Evolutionary conservation across 1,140 invertebrate genomes (phyloP), one percentile per base, ranked within the genome.

Genomic region (Sminthurinus signatus): DNA sequence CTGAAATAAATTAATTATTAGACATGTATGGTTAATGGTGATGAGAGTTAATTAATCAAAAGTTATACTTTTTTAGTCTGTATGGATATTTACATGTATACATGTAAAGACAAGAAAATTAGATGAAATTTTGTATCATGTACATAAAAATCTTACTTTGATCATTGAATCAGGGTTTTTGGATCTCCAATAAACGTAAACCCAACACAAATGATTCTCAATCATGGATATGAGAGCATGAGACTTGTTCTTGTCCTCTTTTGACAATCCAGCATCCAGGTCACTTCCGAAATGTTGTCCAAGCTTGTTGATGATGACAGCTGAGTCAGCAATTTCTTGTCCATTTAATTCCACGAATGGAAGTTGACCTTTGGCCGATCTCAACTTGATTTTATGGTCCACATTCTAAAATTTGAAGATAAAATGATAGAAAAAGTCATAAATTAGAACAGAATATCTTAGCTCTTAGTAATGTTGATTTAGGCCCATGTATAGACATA

Each of bases 211-310:
- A 77, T 95, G 91, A 75, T 94, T 93, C 78, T 96, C 91, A 71
- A 94, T 85, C 91, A 96, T 94, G 27, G 88, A 90, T 74, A 92
- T 90, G 80, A 91, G 92, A n/a, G 91, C 91, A 77, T 95, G 89
- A 10, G 89, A 85, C 12, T 93, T 82, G 72, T 87, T 89, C 65
- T 87, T 86, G 75, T 96, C 91, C 73, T 93, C 90, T 56, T 84
- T 77, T 52, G 85, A 89, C 21, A 96, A 79, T 42, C 81, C 80
- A 1, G 80, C 83, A 76, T 95, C 91, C 68, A 93, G 78, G 76
- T 94, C 88, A 75, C 90, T 88, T 67, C 83, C 84, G 75, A 88
- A 92, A 72, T 86, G 87, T 73, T 87, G 82, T 25, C 86, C 84
- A 25, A 95, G 78, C 68, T 94, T 89, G 69, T 88, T 87, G 72